Base-by-base conservation (phyloP, 1,140 invertebrate species). In the Diprion similis region DNA sequence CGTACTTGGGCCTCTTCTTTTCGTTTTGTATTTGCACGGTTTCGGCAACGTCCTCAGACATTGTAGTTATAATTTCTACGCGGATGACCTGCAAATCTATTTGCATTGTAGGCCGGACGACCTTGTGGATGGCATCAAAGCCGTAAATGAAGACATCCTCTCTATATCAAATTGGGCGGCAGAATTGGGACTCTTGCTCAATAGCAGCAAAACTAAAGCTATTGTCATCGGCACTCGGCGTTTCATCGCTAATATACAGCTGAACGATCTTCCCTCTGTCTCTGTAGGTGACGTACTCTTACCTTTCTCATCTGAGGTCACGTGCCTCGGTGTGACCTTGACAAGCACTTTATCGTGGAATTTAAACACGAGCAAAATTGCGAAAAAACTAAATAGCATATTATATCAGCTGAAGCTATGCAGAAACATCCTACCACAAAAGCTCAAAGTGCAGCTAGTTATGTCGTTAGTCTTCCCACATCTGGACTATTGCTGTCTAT, bases 251-350 rank as follows among this genome's bases (percentile, higher is more conserved):
- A 70, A 46, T 70, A 46, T 70, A 8, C 45, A 13, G n/a, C 51
- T 45, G 10, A 48, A 70, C 13, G 8, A 4, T 8, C 68, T 70
- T 24, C 68, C 68, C 8, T 8, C 68, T 13, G 51, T 70, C 45
- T 6, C 18, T 46, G 68, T 70, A 8, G 37, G 37, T 9, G 24
- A 46, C 37, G 37, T 46, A 9, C 8, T 13, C 2, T 48, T 70
- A 46, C 68, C 68, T 9, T 70, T 70, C 68, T 70, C 68, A 1
- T 48, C 15, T 46, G 68, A 70, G 19, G 68, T 70, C n/a, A 17
- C 19, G 1, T 70, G 37, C 19, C 68, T 70, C 51, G 68, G 68
- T 11, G 37, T 70, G 2, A 70, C 68, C n/a, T 48, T 70, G 15
- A 70, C 46, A 17, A 70, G 37, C 10, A 70, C 24, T 15, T 46